phyloP scores from a whole-genome alignment of 2,888 invertebrate genomes.

The Salpingus planirostris region DNA sequence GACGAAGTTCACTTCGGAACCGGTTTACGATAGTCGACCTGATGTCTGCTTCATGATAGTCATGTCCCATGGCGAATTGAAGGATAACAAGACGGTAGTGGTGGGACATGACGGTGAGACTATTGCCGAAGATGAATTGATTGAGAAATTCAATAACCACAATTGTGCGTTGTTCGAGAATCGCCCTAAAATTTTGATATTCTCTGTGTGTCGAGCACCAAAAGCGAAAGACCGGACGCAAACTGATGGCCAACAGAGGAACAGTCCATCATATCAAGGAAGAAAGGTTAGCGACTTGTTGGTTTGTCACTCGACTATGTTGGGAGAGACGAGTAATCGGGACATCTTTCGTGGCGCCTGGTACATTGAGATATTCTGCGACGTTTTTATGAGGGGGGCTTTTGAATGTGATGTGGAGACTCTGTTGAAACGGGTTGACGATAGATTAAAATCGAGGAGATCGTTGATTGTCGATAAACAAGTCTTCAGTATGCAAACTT shows the following conservation, averaged over 20 bases:
- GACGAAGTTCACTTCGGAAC: neutral
- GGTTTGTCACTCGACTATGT: conserved; percentile 56
- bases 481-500: conserved; percentile 57
- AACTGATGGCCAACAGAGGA: no score
- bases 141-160: neutral
- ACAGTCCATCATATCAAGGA: no score
- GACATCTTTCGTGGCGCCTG: no score
- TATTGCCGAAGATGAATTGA: neutral
- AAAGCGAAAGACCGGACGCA: no score
- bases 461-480: conserved; percentile 26
- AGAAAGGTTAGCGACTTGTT: no score
- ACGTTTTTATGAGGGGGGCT: conserved; percentile 55
- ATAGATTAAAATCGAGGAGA: no score
- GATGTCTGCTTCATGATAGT: neutral
- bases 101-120: neutral
- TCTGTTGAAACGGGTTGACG: conserved; percentile 56
- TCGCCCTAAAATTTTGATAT: neutral
- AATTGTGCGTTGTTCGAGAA: neutral
- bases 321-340: no score
- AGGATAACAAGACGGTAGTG: neutral
- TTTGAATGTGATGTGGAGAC: conserved; percentile 55
- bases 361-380: conserved; percentile 62
- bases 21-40: neutral
- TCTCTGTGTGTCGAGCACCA: neutral
- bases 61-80: neutral